Evolutionary conservation across 1,140 invertebrate genomes (phyloP).

Genomic region (Paramacrobiotus metropolitanus): DNA sequence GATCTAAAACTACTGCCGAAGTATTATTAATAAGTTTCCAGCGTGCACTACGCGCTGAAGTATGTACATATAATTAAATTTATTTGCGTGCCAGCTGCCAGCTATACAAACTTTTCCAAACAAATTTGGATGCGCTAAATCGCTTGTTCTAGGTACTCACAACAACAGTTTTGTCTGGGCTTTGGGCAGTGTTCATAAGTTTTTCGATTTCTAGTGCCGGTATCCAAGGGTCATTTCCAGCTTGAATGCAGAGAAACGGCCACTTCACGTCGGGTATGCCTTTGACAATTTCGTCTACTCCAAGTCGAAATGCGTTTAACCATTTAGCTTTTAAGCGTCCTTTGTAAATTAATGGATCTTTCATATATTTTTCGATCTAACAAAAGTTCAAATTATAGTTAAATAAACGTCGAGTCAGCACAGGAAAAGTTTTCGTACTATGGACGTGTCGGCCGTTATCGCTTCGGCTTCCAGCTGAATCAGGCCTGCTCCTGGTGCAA

Average conservation of each 20-base stretch:
- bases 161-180: neutral
- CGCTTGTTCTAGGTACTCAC: neutral
- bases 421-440: neutral
- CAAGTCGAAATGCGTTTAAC: neutral
- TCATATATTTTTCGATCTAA: neutral
- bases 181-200: neutral
- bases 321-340: neutral
- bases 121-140: no score
- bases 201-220: neutral
- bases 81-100: no score
- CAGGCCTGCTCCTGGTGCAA: neutral
- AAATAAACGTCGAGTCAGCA: neutral
- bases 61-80: no score
- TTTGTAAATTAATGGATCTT: constrained; percentile 1
- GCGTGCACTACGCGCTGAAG: no score
- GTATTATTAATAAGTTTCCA: no score
- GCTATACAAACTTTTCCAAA: no score
- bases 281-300: neutral
- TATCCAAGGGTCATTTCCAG: neutral
- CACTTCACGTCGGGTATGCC: neutral
- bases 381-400: neutral
- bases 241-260: constrained; percentile 2
- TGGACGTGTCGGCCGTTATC: neutral
- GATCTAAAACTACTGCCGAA: no score
- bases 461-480: neutral